A percentile compares a stretch with the other conserved stretches of the same genome.
Conservation (phyloP, 2,113 vertebrate genomes). For the Oceanites oceanicus region DNA sequence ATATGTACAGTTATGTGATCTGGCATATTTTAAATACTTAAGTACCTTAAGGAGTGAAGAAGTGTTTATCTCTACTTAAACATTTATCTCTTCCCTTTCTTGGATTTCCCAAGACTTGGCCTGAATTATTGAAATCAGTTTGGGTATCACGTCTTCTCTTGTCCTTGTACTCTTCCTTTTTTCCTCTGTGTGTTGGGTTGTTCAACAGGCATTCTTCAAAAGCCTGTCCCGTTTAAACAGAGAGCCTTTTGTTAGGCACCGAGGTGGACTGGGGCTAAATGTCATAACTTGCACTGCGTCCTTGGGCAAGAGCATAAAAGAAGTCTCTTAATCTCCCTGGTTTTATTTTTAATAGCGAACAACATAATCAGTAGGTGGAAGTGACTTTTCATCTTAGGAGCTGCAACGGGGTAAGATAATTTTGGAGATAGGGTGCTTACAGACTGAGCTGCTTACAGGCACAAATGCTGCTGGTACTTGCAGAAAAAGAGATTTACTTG, state of each 20-base stretch:
- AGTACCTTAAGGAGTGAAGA: background rate
- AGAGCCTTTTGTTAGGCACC: background rate
- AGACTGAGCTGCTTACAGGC: background rate
- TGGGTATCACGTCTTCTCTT: background rate
- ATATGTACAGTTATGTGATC: background rate
- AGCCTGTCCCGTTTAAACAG: background rate
- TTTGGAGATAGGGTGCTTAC: background rate
- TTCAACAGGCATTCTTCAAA: background rate
- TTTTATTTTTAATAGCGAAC: background rate
- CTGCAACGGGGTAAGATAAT: background rate
- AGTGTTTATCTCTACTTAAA: background rate
- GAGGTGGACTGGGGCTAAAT: background rate
- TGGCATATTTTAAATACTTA: background rate
- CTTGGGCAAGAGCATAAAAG: background rate
- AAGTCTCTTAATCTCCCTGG: background rate
- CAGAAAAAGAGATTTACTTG: too few species aligned
- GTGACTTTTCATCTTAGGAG: background rate
- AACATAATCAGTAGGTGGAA: background rate
- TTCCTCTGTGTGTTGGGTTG: background rate
- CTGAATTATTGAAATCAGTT: background rate
- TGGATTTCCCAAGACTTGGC: background rate
- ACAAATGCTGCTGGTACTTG: background rate
- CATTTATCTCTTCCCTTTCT: background rate
- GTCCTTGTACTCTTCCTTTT: background rate
- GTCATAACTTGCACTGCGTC: background rate